A percentile compares a stretch with the other conserved stretches of the same genome.
Evolutionary conservation across 2,797 vertebrate genomes (phyloP).

Genomic region (Smutsia gigantea): DNA sequence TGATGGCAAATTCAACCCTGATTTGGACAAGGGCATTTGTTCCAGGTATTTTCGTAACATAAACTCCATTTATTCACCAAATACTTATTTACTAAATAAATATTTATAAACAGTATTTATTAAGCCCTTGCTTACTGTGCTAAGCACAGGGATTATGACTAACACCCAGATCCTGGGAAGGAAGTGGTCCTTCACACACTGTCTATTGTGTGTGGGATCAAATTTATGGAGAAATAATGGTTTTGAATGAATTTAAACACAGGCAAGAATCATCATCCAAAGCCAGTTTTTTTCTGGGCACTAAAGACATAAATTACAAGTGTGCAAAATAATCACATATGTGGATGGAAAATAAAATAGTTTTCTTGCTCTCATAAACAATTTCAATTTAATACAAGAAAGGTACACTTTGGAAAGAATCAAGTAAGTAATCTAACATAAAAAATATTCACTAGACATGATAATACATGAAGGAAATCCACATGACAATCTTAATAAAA

Average conservation of each 20-base stretch:
- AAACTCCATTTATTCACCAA: neutral
- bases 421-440: neutral
- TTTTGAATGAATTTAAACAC: conserved; percentile 21
- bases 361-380: neutral
- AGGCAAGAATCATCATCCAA: neutral
- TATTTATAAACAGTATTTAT: neutral
- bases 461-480: neutral
- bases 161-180: neutral
- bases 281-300: neutral
- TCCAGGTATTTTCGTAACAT: neutral
- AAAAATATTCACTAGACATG: neutral
- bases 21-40: neutral
- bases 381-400: conserved; percentile 12
- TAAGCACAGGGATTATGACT: neutral
- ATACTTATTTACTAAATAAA: neutral
- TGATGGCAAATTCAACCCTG: neutral
- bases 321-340: neutral
- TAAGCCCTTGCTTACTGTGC: neutral
- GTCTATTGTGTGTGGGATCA: neutral
- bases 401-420: neutral
- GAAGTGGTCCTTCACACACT: neutral
- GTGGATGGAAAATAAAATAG: neutral
- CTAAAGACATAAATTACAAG: neutral
- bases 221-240: neutral
- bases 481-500: neutral